A percentile compares a stretch with the other conserved stretches of the same genome.
These are phyloP conservation scores for Cosmopolites sordidus DNA, from an alignment of 2,888 invertebrate species.

Conservation along the genomic window DNA sequence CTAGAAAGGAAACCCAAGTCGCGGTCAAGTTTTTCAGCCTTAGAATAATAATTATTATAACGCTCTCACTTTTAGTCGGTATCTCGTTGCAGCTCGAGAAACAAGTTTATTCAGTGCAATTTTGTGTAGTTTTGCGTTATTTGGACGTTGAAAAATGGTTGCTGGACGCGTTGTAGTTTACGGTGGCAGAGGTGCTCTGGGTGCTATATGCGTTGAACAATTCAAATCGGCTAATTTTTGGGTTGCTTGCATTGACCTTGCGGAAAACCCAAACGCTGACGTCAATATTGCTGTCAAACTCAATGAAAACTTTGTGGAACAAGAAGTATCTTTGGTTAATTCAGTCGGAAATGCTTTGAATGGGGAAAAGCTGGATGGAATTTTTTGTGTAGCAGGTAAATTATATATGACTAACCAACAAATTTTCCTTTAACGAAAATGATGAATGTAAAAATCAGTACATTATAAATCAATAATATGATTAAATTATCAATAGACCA, in stretches of 20 bases:
- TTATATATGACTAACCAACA: too few relatives aligned
- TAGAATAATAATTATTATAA: constrained; percentile 8
- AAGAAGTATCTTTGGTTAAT: constrained; percentile 67
- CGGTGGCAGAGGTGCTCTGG: constrained; percentile 94
- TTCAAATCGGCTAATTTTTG: constrained; percentile 63
- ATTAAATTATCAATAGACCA: too few relatives aligned
- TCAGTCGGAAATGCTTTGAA: constrained; percentile 64
- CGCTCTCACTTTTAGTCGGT: constrained; percentile 21
- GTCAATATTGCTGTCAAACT: constrained; percentile 80
- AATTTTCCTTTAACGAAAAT: too few relatives aligned
- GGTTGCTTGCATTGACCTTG: constrained; percentile 48
- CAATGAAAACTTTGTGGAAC: constrained; percentile 69
- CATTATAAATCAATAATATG: too few relatives aligned
- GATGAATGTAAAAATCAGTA: too few relatives aligned
- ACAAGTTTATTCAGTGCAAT: neutral
- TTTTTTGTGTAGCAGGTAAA: constrained; percentile 90
- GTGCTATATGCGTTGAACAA: constrained; percentile 79
- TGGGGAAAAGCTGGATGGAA: constrained; percentile 83
- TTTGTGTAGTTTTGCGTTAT: neutral
- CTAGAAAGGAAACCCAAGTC: constrained; percentile 4
- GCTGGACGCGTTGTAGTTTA: constrained; percentile 79
- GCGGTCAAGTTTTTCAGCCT: constrained; percentile 6
- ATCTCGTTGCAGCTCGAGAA: constrained; percentile 2
- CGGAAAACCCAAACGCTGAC: constrained; percentile 65
- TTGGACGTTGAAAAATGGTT: constrained; percentile 7